Base-by-base conservation (phyloP, 2,888 invertebrate genomes). In the Pyrrhia umbra region DNA sequence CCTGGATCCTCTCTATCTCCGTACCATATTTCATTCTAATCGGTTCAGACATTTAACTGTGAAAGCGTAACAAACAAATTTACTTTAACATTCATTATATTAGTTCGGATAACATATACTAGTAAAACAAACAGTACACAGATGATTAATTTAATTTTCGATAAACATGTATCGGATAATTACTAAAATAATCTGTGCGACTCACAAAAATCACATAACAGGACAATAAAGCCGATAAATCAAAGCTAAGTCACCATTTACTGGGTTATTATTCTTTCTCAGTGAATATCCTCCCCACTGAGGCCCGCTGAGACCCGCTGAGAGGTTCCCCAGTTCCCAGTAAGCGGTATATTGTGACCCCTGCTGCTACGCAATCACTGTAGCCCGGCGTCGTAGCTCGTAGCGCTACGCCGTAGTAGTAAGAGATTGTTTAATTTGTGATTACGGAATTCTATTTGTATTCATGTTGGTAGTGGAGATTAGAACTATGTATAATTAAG, bases 281-380 rank as follows among this genome's bases (percentile, higher is more conserved):
- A 58, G 57, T 56, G 46, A 57, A 60, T 63, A 18, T 46, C 10
- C 43, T 23, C 60, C 75, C 75, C 45, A 18, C 56, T 27, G 70
- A 13, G 65, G 9, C 25, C 42, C 39, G 13, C 45, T 30, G 50
- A 37, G 45, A 27, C 30, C 43, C 43, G 9, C 39, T 18, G 21
- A 18, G 43, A 45, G 21, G 18, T 6, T 20, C 25, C 15, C 10
- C 23, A 16, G 49, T 13, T 39, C 39, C 57, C 46, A 67, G 61
- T 57, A 55, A 55, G 61, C 62, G 57, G 46, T 61, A 47, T 55
- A 55, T 67, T 62, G 62, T 58, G 46, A 52, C 62, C 69, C 75
- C 73, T 43, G 62, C 77, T 63, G 77, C 65, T 68, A 58, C 57
- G 50, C 63, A 77, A 77, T 77, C 69, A 37, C 57, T 46, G 63